A percentile compares a stretch with the other conserved stretches of the same genome.
Conservation (phyloP, 2,888 invertebrate species). For the Lithophane leautieri region DNA sequence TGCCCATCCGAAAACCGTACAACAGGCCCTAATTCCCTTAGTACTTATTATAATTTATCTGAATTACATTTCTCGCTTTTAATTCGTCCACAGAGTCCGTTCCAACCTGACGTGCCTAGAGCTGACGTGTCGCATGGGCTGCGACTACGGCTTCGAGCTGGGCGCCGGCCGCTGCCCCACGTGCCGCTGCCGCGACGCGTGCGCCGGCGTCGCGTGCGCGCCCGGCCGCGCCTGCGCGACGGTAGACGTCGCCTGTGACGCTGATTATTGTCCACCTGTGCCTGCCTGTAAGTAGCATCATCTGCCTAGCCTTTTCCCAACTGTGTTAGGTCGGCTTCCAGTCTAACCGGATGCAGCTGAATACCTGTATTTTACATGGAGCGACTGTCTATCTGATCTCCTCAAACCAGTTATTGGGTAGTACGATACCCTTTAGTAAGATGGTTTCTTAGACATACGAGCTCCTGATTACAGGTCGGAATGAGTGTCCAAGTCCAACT, state of each 20-base stretch:
- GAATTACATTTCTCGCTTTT: neutral
- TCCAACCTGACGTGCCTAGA: slow-evolving; percentile 92
- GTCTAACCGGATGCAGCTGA: neutral
- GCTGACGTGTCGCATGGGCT: slow-evolving; percentile 95
- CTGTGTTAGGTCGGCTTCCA: neutral
- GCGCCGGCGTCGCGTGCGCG: slow-evolving; percentile 92
- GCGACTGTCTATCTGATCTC: neutral
- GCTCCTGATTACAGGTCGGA: neutral
- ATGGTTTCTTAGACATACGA: neutral
- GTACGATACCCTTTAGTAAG: neutral
- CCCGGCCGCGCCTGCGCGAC: slow-evolving; percentile 94
- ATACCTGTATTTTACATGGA: neutral
- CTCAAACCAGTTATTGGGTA: neutral
- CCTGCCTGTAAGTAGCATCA: slow-evolving; percentile 92
- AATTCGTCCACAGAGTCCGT: slow-evolving; percentile 84
- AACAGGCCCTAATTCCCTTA: neutral
- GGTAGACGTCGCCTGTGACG: slow-evolving; percentile 96
- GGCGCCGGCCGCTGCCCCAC: slow-evolving; percentile 94
- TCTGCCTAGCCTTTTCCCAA: neutral
- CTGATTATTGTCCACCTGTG: slow-evolving; percentile 96
- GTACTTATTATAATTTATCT: too few species aligned
- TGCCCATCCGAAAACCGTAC: too few species aligned
- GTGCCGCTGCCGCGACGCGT: slow-evolving; percentile 95
- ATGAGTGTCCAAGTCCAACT: neutral
- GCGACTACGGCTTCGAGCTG: slow-evolving; percentile 95